Evolutionary conservation across 2,888 invertebrate genomes (phyloP).

Genomic region (Cybosia mesomella): DNA sequence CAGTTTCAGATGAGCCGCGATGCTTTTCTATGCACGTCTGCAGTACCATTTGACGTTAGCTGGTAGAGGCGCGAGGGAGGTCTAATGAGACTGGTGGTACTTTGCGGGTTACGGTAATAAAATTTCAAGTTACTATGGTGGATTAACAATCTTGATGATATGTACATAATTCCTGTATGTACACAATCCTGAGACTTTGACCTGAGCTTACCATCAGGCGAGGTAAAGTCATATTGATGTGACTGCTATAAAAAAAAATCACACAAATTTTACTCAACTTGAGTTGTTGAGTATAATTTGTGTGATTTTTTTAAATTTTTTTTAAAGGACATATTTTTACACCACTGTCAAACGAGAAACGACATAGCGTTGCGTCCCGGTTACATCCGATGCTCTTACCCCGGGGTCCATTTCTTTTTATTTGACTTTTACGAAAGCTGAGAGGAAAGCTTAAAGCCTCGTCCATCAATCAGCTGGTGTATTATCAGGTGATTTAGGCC

Average conservation of each 20-base stretch:
- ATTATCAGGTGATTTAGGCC: too few species aligned
- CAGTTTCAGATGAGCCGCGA: slow-evolving; percentile 32
- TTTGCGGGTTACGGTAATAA: slow-evolving; percentile 47
- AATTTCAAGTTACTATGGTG: slow-evolving; percentile 49
- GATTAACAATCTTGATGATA: slow-evolving; percentile 32
- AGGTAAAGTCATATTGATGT: background rate
- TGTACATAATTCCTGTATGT: slow-evolving; percentile 6
- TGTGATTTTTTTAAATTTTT: too few species aligned
- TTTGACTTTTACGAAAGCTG: too few species aligned
- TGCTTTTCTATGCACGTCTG: slow-evolving; percentile 40
- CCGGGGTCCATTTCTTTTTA: too few species aligned
- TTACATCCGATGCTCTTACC: too few species aligned
- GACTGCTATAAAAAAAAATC: background rate
- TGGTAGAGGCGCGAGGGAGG: slow-evolving; percentile 26
- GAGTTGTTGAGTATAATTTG: too few species aligned
- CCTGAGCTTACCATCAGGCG: background rate
- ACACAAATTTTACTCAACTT: too few species aligned
- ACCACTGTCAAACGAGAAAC: too few species aligned
- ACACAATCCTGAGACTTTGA: background rate
- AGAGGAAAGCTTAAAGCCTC: too few species aligned
- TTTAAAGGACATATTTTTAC: too few species aligned
- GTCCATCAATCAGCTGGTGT: too few species aligned
- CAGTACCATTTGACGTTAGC: slow-evolving; percentile 38
- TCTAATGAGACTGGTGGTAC: slow-evolving; percentile 34
- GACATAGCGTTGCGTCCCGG: too few species aligned